Percentiles rank a stretch among this genome's conserved stretches.
Conservation (phyloP, 2,797 vertebrate genomes). For the Microhierax caerulescens region DNA sequence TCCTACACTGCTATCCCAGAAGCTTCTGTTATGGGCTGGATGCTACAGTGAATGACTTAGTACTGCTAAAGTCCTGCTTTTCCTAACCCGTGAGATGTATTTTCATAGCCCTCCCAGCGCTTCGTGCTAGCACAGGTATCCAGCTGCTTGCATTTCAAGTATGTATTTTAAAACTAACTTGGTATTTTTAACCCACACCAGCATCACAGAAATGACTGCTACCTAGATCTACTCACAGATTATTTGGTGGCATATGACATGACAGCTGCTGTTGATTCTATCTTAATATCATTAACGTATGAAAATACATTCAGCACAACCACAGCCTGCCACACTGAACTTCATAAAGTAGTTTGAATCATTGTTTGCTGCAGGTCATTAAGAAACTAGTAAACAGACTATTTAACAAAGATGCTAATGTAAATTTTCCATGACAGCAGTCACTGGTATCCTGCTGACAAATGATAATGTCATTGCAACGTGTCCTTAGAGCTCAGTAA, state of each 20-base stretch:
- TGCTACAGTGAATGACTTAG: background rate
- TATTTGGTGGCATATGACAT: background rate
- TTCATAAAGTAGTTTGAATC: constrained; percentile 49
- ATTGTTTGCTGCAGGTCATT: constrained; percentile 68
- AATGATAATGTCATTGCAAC: constrained; percentile 54
- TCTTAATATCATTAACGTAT: constrained; percentile 35
- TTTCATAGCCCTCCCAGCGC: background rate
- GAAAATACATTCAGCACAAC: constrained; percentile 24
- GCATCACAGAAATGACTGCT: background rate
- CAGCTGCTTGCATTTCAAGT: background rate
- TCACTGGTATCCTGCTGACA: constrained; percentile 51
- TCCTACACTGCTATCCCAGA: background rate
- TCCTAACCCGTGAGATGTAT: background rate
- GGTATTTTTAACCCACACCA: background rate
- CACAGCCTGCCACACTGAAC: background rate
- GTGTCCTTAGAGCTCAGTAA: constrained; percentile 53
- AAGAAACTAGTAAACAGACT: constrained; percentile 63
- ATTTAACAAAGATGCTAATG: constrained; percentile 63
- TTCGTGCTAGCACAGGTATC: background rate
- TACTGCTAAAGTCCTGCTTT: background rate
- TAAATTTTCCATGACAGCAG: constrained; percentile 69
- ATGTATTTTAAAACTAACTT: background rate
- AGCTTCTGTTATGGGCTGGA: background rate
- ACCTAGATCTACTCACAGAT: background rate
- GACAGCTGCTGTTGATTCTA: constrained; percentile 13